Base-by-base conservation (phyloP, 2,888 invertebrate species). In the Apotomis betuletana region DNA sequence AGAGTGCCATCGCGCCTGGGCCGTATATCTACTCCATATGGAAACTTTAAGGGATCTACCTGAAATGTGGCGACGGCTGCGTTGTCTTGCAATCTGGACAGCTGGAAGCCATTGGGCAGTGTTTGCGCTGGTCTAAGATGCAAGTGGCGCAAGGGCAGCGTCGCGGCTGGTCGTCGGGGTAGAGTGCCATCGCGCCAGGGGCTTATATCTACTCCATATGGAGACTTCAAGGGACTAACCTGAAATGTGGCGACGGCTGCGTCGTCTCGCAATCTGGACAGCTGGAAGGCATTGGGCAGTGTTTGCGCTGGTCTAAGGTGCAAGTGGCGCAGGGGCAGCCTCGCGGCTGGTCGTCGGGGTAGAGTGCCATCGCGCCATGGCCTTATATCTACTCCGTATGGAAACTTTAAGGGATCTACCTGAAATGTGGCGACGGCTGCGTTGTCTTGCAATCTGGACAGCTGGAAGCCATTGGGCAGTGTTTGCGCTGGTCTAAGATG, bases 51-150 rank as follows among this genome's bases (percentile, higher is more conserved):
- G 15, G 15, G 15, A 15, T 8, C 60, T 36, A 91, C 92, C 92
- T 93, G 92, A 84, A 92, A 93, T 76, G 92, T 93, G 85, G 92
- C 92, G 85, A 93, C 92, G 80, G 92, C 85, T 75, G 88, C 77
- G 84, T 93, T 91, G 79, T 92, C 92, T 77, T 87, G 88, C 81
- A 91, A 83, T 79, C 92, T 83, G 75, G 92, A 92, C 77, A 93
- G 85, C 82, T 92, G 92, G 83, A 93, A 93, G 75, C 92, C 92
- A 79, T 92, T 90, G 71, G 90, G 90, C 78, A 92, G 81, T 70
- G 78, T 75, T 3, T 85, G 79, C 36, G 90, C 88, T n/a, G 90
- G 85, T 8, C 89, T 88, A 71, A 90, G 85, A 76, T 91, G 91
- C 76, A 92, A 81, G 76, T 89, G 90, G 3, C 90, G 86, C 76